Evolutionary conservation across 2,113 vertebrate species (phyloP).

Genomic region (Tachysurus fulvidraco): DNA sequence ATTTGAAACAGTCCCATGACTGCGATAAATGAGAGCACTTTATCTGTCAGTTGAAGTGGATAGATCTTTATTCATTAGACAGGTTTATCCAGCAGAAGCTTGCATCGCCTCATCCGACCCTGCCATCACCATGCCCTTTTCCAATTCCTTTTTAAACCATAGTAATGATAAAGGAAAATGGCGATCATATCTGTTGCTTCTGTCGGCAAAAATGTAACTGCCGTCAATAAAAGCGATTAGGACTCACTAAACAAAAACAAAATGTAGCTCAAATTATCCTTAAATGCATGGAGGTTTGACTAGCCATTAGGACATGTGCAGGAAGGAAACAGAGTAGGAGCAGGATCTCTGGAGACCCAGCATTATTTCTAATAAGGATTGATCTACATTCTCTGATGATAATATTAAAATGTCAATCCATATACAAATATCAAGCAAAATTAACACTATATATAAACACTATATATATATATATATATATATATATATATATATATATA

Average conservation of each 20-base stretch:
- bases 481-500: too few relatives aligned
- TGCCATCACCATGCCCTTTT: background rate
- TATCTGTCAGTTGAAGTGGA: constrained; percentile 42
- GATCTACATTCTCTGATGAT: background rate
- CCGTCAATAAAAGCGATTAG: background rate
- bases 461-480: background rate
- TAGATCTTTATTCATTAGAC: constrained; percentile 44
- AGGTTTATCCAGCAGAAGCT: constrained; percentile 16
- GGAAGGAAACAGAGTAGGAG: background rate
- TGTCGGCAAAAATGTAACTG: background rate
- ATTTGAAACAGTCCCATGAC: constrained; percentile 28
- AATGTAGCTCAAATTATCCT: background rate
- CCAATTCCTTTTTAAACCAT: background rate
- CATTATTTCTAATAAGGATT: background rate
- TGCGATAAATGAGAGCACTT: constrained; percentile 40
- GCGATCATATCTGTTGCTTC: constrained; percentile 2
- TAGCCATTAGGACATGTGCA: background rate
- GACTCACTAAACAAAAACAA: background rate
- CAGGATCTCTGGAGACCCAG: background rate
- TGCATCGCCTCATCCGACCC: background rate
- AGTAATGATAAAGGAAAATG: background rate
- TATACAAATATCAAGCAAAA: background rate
- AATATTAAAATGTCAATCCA: background rate
- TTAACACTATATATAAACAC: too few relatives aligned
- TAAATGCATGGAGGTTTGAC: background rate